A percentile compares a stretch with the other conserved stretches of the same genome.
These are phyloP conservation scores for Spicauda simplicius DNA, from an alignment of 2,888 invertebrate genomes.

Conservation along the genomic window DNA sequence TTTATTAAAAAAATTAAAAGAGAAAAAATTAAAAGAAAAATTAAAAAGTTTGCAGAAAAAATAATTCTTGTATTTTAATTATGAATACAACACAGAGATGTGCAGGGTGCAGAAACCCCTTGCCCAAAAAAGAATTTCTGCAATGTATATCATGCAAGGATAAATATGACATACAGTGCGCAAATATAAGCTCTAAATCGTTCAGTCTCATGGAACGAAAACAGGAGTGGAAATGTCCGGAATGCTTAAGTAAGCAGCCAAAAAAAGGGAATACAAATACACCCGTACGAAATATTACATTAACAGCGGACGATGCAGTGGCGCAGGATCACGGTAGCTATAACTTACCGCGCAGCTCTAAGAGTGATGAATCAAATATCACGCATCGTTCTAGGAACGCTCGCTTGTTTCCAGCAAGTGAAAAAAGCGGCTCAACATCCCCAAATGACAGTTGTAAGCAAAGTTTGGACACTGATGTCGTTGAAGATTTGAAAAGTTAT, in stretches of 20 bases:
- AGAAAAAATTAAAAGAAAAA: no score
- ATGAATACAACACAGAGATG: neutral
- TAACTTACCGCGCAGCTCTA: neutral
- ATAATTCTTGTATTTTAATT: no score
- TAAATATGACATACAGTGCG: constrained; percentile 1
- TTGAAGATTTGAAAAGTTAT: neutral
- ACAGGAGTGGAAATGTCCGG: neutral
- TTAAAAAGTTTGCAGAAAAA: no score
- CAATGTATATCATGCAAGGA: neutral
- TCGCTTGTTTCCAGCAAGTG: neutral
- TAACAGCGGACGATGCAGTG: neutral
- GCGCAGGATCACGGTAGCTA: no score
- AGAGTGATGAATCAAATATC: neutral
- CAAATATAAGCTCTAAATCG: neutral
- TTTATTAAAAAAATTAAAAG: neutral
- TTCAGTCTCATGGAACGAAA: neutral
- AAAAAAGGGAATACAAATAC: constrained; percentile 8
- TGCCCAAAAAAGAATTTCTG: neutral
- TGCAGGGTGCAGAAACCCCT: neutral
- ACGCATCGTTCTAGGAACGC: neutral
- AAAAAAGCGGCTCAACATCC: neutral
- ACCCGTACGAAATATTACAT: constrained; percentile 2
- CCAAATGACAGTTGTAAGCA: neutral
- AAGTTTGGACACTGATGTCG: neutral
- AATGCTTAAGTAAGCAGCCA: neutral